These are phyloP conservation scores for Syncerus caffer DNA, from an alignment of 2,797 vertebrate species.

Conservation along the genomic window DNA sequence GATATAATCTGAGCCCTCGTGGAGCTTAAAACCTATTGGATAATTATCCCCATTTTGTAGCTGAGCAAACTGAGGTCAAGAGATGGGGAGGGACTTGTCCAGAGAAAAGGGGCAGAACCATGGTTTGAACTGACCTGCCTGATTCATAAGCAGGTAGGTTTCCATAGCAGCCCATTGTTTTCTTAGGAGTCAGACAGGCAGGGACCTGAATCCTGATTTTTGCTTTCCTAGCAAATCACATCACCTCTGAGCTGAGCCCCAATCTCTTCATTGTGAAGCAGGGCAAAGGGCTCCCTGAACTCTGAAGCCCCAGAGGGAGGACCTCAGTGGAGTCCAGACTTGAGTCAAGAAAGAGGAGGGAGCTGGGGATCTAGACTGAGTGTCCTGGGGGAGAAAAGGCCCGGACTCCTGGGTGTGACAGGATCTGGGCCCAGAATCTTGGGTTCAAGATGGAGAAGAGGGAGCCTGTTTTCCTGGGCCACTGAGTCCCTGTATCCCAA, in stretches of 20 bases:
- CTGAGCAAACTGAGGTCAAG: neutral
- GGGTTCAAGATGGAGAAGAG: neutral
- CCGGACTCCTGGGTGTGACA: neutral
- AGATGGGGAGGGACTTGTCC: neutral
- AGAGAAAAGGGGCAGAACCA: neutral
- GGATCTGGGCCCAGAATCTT: neutral
- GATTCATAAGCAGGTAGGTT: neutral
- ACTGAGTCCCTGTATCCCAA: neutral
- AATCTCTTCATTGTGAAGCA: neutral
- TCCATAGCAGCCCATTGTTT: neutral
- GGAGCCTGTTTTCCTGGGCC: neutral
- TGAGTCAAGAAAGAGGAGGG: neutral
- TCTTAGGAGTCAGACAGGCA: neutral
- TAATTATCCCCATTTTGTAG: neutral
- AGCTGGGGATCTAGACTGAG: neutral
- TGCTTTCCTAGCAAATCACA: neutral
- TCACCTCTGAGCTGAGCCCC: neutral
- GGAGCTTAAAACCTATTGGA: neutral
- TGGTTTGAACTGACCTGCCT: neutral
- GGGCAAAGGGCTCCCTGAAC: neutral
- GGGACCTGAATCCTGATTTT: neutral
- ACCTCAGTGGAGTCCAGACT: neutral
- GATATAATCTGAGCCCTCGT: neutral
- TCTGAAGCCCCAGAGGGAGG: neutral
- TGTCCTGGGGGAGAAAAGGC: neutral